These are phyloP conservation scores for Saguinus midas DNA, from an alignment of 2,113 vertebrate species.

Conservation along the genomic window DNA sequence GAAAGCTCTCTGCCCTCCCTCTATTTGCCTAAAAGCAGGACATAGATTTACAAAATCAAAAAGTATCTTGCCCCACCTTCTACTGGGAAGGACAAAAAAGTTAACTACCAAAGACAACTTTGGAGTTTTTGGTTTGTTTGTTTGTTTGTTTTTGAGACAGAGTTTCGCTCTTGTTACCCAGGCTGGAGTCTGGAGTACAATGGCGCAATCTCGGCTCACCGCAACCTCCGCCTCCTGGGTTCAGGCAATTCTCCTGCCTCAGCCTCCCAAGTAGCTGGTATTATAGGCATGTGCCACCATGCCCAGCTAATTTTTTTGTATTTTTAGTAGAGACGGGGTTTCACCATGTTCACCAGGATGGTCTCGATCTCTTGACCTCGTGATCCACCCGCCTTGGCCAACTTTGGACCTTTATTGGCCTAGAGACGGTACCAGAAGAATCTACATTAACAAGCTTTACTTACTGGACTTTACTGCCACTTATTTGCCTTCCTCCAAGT, in stretches of 20 bases:
- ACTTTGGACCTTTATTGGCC: neutral
- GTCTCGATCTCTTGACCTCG: too few species aligned
- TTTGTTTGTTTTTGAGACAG: too few species aligned
- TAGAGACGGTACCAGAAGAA: neutral
- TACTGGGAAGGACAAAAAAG: neutral
- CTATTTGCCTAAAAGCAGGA: neutral
- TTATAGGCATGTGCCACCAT: too few species aligned
- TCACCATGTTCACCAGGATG: too few species aligned
- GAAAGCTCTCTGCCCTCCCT: neutral
- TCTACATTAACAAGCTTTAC: neutral
- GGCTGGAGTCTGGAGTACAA: too few species aligned
- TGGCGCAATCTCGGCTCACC: too few species aligned
- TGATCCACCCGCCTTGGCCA: neutral
- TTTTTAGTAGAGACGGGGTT: too few species aligned
- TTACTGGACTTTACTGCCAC: neutral
- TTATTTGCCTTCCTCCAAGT: neutral
- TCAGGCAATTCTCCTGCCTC: too few species aligned
- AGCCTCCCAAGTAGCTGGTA: too few species aligned
- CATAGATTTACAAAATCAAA: neutral
- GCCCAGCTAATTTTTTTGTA: too few species aligned
- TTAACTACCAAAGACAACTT: neutral
- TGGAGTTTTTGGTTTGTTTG: accelerated
- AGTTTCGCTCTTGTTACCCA: too few species aligned
- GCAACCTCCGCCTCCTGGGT: too few species aligned
- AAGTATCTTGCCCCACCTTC: neutral